These are phyloP conservation scores for Drosophila tristis DNA, from an alignment of 1,140 invertebrate species.

Conservation along the genomic window DNA sequence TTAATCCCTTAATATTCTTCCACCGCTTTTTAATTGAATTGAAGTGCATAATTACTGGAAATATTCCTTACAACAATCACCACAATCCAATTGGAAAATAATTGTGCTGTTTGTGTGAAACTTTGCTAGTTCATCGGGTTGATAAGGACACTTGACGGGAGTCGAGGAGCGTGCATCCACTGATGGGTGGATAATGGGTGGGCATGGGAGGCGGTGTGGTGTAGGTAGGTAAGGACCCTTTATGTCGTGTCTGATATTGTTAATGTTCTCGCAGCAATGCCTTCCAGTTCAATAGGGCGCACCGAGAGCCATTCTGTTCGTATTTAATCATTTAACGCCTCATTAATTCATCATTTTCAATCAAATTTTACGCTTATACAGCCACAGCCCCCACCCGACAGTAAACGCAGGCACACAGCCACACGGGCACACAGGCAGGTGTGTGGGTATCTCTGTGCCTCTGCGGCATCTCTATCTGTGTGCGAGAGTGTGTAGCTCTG, in stretches of 20 bases:
- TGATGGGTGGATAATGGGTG: too few species aligned
- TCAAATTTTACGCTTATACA: conserved; percentile 75
- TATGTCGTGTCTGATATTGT: conserved; percentile 35
- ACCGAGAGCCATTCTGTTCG: conserved; percentile 63
- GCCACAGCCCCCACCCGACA: conserved; percentile 7
- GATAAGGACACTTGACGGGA: background rate
- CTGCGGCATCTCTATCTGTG: background rate
- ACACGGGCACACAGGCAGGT: conserved; percentile 14
- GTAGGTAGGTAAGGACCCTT: conserved; percentile 16
- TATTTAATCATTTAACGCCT: conserved; percentile 82
- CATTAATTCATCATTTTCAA: conserved; percentile 83
- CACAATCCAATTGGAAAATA: background rate
- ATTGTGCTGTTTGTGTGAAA: conserved; percentile 3
- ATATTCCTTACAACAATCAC: too few species aligned
- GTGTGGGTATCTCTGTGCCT: conserved; percentile 6
- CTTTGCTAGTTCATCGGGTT: conserved; percentile 7
- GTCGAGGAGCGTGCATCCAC: background rate
- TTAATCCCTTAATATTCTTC: background rate
- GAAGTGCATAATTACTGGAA: too few species aligned
- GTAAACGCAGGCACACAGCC: conserved; percentile 43
- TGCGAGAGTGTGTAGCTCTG: conserved; percentile 23
- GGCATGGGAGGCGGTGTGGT: background rate
- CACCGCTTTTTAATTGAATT: background rate
- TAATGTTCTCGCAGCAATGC: conserved; percentile 47
- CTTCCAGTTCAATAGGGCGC: conserved; percentile 81